These are phyloP conservation scores for Andricus curvator DNA, from an alignment of 2,888 invertebrate species.

Conservation along the genomic window DNA sequence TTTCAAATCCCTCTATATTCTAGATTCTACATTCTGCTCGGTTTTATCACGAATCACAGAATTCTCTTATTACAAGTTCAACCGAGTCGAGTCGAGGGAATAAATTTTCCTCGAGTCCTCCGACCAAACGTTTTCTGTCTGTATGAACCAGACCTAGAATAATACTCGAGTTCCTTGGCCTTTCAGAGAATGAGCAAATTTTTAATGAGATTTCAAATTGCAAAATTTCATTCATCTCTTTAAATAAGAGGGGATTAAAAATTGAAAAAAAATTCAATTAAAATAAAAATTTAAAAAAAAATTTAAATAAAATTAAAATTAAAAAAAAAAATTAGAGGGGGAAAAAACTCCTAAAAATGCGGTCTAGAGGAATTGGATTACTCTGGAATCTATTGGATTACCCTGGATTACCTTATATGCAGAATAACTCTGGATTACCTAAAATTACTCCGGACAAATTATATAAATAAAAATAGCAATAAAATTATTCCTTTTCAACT, in stretches of 20 bases:
- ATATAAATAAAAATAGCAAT: too few species aligned
- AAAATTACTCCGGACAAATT: too few species aligned
- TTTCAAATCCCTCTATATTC: background rate
- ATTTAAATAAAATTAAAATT: too few species aligned
- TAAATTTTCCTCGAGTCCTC: background rate
- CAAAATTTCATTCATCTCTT: background rate
- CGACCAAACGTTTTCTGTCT: slow-evolving; percentile 4
- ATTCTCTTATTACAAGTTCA: slow-evolving; percentile 29
- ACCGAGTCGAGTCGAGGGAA: slow-evolving; percentile 14
- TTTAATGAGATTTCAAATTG: background rate
- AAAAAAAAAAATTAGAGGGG: too few species aligned
- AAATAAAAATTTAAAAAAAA: too few species aligned
- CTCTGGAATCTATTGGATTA: too few species aligned
- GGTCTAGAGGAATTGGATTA: too few species aligned
- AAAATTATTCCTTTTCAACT: too few species aligned
- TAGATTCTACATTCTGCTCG: background rate
- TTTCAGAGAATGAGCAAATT: background rate
- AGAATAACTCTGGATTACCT: too few species aligned
- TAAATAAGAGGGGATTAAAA: background rate
- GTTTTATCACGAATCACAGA: background rate
- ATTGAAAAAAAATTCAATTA: too few species aligned
- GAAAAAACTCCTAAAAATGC: too few species aligned
- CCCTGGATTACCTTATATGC: too few species aligned
- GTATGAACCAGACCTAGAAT: background rate
- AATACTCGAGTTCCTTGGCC: background rate